These are phyloP conservation scores for Drosophila formosana DNA, from an alignment of 2,888 invertebrate genomes.

Conservation along the genomic window DNA sequence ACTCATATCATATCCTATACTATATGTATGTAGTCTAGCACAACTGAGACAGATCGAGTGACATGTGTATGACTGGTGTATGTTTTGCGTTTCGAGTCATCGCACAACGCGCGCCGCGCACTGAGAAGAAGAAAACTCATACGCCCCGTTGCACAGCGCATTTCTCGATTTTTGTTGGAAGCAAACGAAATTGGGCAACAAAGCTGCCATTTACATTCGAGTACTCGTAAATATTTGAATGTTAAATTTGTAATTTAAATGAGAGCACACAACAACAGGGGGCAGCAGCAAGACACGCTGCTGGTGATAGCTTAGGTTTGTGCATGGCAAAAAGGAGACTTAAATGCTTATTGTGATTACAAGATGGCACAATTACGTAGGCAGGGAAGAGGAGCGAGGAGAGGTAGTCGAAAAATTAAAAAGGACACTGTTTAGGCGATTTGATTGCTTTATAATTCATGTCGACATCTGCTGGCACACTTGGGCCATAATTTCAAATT, in stretches of 20 bases:
- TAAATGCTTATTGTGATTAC: constrained; percentile 68
- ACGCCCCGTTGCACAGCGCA: constrained; percentile 69
- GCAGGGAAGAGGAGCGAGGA: background rate
- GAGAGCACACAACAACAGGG: background rate
- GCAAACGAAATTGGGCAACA: constrained; percentile 34
- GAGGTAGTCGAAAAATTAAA: constrained; percentile 21
- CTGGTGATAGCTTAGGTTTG: constrained; percentile 33
- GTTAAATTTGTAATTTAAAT: constrained; percentile 51
- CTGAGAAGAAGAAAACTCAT: constrained; percentile 42
- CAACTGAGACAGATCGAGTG: constrained; percentile 36
- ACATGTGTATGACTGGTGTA: constrained; percentile 37
- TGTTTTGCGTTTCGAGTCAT: constrained; percentile 31
- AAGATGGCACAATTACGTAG: constrained; percentile 41
- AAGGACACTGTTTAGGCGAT: constrained; percentile 35
- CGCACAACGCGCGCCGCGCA: constrained; percentile 31
- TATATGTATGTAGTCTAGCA: constrained; percentile 3
- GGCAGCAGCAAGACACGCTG: background rate
- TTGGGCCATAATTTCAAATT: constrained; percentile 44
- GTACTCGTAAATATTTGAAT: constrained; percentile 42
- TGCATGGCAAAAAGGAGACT: constrained; percentile 26
- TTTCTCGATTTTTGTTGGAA: constrained; percentile 30
- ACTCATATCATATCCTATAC: background rate
- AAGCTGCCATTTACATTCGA: constrained; percentile 36
- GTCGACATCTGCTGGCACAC: constrained; percentile 46
- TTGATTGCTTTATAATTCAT: constrained; percentile 63